phyloP scores from a whole-genome alignment of 2,888 invertebrate genomes.

The Choreutis nemorana region DNA sequence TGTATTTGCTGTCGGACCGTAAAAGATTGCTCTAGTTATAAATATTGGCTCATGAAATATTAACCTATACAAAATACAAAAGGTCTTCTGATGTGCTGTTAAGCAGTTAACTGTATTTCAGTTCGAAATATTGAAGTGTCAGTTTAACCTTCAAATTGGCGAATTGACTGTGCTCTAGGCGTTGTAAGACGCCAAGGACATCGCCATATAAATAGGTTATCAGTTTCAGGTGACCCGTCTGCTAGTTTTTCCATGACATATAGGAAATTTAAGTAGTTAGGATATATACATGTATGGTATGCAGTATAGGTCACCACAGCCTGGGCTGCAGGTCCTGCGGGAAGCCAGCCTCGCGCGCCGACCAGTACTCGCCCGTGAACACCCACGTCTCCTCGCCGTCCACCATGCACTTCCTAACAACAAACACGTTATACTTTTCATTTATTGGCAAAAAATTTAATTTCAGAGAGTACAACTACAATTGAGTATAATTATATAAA shows the following conservation, averaged over 20 bases:
- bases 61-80: no score
- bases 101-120: no score
- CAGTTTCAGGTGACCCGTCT: background rate
- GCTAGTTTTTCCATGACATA: background rate
- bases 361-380: conserved; percentile 81
- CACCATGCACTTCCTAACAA: no score
- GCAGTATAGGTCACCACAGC: conserved; percentile 67
- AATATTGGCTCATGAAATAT: background rate
- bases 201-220: background rate
- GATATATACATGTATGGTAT: conserved; percentile 20
- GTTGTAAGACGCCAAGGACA: background rate
- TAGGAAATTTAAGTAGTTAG: no score
- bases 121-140: background rate
- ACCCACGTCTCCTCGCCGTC: conserved; percentile 72
- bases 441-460: no score
- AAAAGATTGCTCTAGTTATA: background rate
- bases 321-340: conserved; percentile 57
- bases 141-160: background rate
- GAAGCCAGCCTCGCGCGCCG: conserved; percentile 73
- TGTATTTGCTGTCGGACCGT: background rate
- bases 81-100: no score
- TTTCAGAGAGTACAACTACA: no score
- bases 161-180: background rate
- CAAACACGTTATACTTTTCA: no score
- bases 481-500: no score